phyloP scores from a whole-genome alignment of 1,140 invertebrate species.

The Meloidogyne chitwoodi region DNA sequence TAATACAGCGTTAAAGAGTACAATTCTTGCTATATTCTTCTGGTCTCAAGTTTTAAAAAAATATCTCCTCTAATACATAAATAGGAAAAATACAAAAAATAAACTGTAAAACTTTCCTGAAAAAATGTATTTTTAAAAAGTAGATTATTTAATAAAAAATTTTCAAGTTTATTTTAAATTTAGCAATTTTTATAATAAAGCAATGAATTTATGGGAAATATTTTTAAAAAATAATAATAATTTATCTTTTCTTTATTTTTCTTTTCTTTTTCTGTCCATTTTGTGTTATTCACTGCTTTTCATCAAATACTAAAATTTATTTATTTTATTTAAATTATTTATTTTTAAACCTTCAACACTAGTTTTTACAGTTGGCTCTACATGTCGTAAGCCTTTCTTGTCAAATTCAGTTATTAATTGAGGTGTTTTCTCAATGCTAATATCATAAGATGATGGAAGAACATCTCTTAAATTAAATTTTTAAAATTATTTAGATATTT shows the following conservation, averaged over 20 bases:
- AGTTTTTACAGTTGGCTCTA: constrained; percentile 32
- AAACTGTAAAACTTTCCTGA: no score
- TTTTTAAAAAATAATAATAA: neutral
- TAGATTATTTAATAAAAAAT: no score
- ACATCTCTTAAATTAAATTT: constrained; percentile 12
- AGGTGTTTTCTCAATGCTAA: constrained; percentile 30
- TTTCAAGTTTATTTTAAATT: neutral
- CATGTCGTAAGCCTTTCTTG: constrained; percentile 24
- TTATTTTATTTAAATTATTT: neutral
- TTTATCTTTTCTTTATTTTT: neutral
- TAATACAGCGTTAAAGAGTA: no score
- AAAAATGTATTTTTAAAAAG: neutral
- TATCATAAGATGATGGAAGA: constrained; percentile 25
- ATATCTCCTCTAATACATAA: no score
- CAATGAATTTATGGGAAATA: neutral
- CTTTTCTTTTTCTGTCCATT: neutral
- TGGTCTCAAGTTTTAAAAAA: no score
- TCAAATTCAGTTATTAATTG: constrained; percentile 35
- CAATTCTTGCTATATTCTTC: no score
- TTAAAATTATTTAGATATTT: neutral
- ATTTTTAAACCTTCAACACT: constrained; percentile 19
- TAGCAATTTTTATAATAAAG: neutral
- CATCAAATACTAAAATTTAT: neutral
- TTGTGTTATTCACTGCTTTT: neutral
- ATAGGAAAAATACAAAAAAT: no score